Evolutionary conservation across 2,113 vertebrate species (phyloP), one percentile per base, ranked within the genome.

Genomic region (Blennius ocellaris): DNA sequence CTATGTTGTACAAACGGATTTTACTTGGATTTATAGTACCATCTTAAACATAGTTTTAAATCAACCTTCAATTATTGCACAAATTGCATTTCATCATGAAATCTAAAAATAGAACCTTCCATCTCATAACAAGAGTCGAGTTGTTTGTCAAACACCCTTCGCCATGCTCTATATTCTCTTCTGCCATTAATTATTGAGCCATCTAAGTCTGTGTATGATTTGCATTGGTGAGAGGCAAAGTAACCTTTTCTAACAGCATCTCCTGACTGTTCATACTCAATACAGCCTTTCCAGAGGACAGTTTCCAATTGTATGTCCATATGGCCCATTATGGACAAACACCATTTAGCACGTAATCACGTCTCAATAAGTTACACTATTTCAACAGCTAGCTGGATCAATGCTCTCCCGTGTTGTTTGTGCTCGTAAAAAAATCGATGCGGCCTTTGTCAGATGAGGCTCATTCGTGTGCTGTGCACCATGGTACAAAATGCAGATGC

Each of bases 341-440:
- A 39, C 59, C 62, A 71, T 87, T 86, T 71, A 45, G 63, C 63
- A 65, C 11, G 14, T 71, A 69, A 83, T 83, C 73, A 17, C 8
- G 7, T 80, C 76, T 76, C 81, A 70, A 62, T 84, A 80, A 82
- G 74, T 1, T 79, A 77, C 63, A 53, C 48, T 21, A 58, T 82
- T 81, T 83, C 67, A 82, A 72, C 74, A 57, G 7, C 0, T 43
- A n/a, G n/a, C 37, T 6, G 21, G 60, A 80, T 90, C 83, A 54
- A 87, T 86, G 74, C 45, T 52, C 30, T 50, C 64, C 16, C 9
- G 71, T 47, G 14, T 21, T 14, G 16, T 6, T 1, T 7, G 15
- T 12, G 52, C 53, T 49, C 71, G 49, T 0, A 57, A 30, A 30
- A 68, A 53, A 70, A 86, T 84, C 72, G 4, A 86, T 83, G 52